Conservation (phyloP, 2,797 vertebrate genomes). For the Halcyon badia region DNA sequence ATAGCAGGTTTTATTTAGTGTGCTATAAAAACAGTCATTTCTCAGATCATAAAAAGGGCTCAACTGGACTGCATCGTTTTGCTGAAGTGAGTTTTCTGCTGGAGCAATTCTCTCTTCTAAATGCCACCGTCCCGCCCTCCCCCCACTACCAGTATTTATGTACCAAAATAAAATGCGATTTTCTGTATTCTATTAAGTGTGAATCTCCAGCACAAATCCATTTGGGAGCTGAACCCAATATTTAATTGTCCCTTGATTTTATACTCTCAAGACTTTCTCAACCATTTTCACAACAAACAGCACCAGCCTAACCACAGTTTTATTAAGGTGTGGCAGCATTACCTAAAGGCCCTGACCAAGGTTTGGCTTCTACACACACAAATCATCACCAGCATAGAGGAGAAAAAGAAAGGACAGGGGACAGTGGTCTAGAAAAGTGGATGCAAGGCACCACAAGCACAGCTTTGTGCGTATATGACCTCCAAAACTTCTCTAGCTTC, state of each 20-base stretch:
- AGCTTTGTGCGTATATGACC: not conserved
- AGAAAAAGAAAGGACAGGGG: not conserved
- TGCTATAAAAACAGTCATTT: conserved; percentile 80
- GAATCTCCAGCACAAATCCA: conserved; percentile 36
- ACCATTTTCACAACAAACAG: not conserved
- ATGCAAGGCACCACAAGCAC: not conserved
- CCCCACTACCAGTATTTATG: conserved; percentile 39
- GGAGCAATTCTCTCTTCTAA: conserved; percentile 36
- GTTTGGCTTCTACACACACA: not conserved
- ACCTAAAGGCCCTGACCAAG: not conserved
- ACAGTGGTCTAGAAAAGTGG: not conserved
- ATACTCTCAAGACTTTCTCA: conserved; percentile 39
- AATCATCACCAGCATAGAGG: not conserved
- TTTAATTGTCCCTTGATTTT: conserved; percentile 69
- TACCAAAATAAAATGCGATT: conserved; percentile 68
- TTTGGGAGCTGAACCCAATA: conserved; percentile 55
- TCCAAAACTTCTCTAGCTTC: not conserved
- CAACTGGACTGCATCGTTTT: conserved; percentile 70
- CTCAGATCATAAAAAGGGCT: conserved; percentile 79
- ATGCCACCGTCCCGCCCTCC: not conserved
- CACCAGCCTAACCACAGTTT: not conserved
- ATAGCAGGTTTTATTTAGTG: conserved; percentile 81
- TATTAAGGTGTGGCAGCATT: not conserved
- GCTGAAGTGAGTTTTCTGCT: conserved; percentile 63
- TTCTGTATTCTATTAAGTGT: conserved; percentile 75